A percentile compares a stretch with the other conserved stretches of the same genome.
phyloP scores from a whole-genome alignment of 2,113 vertebrate species.

The Vulpes ferrilata region DNA sequence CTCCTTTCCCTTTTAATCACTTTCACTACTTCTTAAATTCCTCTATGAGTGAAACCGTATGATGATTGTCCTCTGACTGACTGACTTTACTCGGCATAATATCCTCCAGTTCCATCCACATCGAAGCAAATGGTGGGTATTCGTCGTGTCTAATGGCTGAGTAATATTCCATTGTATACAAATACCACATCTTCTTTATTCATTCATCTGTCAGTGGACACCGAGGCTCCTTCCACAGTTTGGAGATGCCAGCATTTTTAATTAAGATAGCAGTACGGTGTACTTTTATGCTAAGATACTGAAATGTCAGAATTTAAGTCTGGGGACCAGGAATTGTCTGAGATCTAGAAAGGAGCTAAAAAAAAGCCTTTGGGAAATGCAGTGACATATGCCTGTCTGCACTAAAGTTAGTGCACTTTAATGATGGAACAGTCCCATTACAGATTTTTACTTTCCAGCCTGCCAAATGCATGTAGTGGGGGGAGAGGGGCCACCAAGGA shows the following conservation, averaged over 20 bases:
- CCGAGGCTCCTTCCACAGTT: too few relatives aligned
- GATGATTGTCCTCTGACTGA: too few relatives aligned
- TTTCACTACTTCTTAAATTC: too few relatives aligned
- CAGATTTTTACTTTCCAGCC: not conserved
- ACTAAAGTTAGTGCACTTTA: not conserved
- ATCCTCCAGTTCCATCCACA: too few relatives aligned
- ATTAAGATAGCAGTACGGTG: not conserved
- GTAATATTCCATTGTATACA: too few relatives aligned
- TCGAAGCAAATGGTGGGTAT: too few relatives aligned
- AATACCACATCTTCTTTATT: too few relatives aligned
- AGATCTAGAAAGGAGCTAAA: not conserved
- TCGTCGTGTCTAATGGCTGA: too few relatives aligned
- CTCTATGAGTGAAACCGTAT: too few relatives aligned
- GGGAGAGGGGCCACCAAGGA: not conserved
- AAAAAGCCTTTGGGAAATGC: not conserved
- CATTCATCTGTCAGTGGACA: too few relatives aligned
- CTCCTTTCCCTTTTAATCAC: too few relatives aligned
- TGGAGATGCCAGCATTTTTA: not conserved
- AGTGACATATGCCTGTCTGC: not conserved
- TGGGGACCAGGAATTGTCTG: not conserved
- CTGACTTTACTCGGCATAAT: too few relatives aligned
- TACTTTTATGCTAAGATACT: not conserved
- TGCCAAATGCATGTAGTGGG: not conserved
- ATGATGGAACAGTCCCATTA: not conserved
- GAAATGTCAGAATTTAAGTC: constrained; percentile 5